phyloP scores from a whole-genome alignment of 2,888 invertebrate species.

The Actias luna region DNA sequence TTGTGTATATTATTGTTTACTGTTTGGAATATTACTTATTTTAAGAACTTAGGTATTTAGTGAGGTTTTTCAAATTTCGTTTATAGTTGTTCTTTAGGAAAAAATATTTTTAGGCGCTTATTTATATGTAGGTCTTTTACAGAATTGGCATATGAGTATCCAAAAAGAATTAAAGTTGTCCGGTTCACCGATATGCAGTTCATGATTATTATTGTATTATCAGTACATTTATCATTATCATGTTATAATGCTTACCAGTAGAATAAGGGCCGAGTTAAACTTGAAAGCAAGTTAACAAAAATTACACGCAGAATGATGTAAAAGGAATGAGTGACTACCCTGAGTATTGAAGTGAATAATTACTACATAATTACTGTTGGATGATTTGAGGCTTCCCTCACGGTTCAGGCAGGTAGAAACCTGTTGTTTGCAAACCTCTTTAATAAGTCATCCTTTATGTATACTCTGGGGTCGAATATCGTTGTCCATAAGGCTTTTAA shows the following conservation, averaged over 20 bases:
- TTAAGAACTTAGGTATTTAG: too few relatives aligned
- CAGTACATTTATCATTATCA: background rate
- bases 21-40: too few relatives aligned
- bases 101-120: background rate
- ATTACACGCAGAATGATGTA: background rate
- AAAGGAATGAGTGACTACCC: background rate
- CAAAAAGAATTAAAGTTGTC: background rate
- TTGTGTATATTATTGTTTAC: too few relatives aligned
- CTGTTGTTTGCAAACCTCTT: slow-evolving; percentile 34
- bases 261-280: background rate
- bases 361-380: slow-evolving; percentile 37
- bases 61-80: too few relatives aligned
- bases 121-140: too few relatives aligned
- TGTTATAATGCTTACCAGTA: background rate
- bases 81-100: background rate
- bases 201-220: background rate
- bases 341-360: slow-evolving; percentile 30
- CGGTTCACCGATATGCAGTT: background rate
- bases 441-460: slow-evolving; percentile 26
- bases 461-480: slow-evolving; percentile 8
- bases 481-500: background rate
- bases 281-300: background rate
- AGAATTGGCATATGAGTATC: too few relatives aligned
- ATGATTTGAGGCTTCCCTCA: slow-evolving; percentile 40
- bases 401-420: slow-evolving; percentile 30